Evolutionary conservation across 2,113 vertebrate species (phyloP).

Genomic region (Perca schrenkii): DNA sequence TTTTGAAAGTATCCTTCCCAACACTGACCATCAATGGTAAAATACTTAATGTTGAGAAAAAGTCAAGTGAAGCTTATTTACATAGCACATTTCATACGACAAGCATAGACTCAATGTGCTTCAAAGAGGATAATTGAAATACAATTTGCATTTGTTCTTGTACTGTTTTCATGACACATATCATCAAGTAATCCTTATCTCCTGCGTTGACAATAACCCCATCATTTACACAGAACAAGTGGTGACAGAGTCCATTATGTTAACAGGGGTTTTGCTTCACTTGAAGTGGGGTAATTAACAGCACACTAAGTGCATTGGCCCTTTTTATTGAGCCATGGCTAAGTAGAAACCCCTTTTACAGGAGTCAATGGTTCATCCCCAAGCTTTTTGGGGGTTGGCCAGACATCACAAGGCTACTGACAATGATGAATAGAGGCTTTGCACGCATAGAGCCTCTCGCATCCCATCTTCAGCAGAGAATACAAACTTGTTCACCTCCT

Average conservation of each 20-base stretch:
- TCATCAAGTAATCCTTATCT: slow-evolving; percentile 30
- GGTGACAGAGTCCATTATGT: slow-evolving; percentile 74
- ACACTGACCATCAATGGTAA: background rate
- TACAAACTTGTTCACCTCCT: slow-evolving; percentile 38
- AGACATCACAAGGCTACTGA: slow-evolving; percentile 71
- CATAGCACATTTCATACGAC: no score
- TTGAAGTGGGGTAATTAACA: slow-evolving; percentile 75
- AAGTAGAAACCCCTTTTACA: slow-evolving; percentile 73
- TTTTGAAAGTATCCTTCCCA: no score
- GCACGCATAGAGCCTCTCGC: slow-evolving; percentile 59
- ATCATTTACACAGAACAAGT: slow-evolving; percentile 40
- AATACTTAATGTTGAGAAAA: background rate
- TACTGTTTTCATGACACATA: slow-evolving; percentile 1
- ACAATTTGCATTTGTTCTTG: slow-evolving; percentile 4
- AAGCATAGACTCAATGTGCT: no score
- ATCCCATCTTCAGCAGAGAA: slow-evolving; percentile 49
- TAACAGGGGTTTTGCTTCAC: slow-evolving; percentile 67
- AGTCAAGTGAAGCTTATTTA: no score
- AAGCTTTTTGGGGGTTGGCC: slow-evolving; percentile 60
- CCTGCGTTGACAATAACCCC: slow-evolving; percentile 22
- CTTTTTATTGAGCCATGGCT: slow-evolving; percentile 71
- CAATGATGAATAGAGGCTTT: slow-evolving; percentile 75
- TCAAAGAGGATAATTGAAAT: background rate
- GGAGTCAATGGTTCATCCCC: slow-evolving; percentile 73
- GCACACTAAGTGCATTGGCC: slow-evolving; percentile 66